Percentiles rank a stretch among this genome's conserved stretches.
These are phyloP conservation scores for Acrossocheilus wenchowensis DNA, from an alignment of 2,797 vertebrate genomes.

Conservation along the genomic window DNA sequence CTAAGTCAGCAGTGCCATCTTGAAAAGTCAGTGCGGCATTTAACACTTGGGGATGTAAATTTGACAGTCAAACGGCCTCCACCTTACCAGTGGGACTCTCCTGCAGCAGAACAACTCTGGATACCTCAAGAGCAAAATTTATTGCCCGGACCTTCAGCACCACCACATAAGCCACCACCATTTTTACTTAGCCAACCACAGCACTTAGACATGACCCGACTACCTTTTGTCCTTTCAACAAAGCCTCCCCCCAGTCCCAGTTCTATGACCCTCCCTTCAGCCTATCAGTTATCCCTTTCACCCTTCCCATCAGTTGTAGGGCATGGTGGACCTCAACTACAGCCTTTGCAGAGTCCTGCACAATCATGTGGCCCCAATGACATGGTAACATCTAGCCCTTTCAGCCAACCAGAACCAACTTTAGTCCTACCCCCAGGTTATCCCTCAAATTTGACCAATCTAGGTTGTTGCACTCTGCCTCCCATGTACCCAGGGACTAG, in stretches of 20 bases:
- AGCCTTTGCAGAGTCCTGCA: conserved; percentile 82
- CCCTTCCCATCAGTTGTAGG: conserved; percentile 85
- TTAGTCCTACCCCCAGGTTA: conserved; percentile 89
- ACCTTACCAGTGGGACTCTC: conserved; percentile 95
- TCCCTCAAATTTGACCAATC: conserved; percentile 85
- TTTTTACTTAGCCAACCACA: conserved; percentile 89
- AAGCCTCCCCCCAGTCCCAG: conserved; percentile 90
- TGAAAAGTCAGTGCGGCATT: conserved; percentile 81
- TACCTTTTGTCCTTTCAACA: conserved; percentile 91
- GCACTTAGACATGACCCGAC: conserved; percentile 91
- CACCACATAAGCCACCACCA: conserved; percentile 87
- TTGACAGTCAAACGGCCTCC: conserved; percentile 89
- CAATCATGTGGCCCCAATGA: conserved; percentile 91
- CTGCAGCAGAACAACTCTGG: conserved; percentile 96
- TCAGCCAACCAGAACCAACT: conserved; percentile 88
- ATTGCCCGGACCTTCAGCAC: conserved; percentile 78
- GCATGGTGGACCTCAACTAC: conserved; percentile 81
- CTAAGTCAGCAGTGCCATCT: conserved; percentile 80
- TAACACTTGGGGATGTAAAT: conserved; percentile 82
- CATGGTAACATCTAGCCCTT: conserved; percentile 84
- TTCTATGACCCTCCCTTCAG: conserved; percentile 84
- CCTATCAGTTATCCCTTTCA: conserved; percentile 87
- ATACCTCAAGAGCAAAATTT: conserved; percentile 94
- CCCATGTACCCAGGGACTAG: conserved; percentile 92
- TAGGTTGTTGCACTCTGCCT: conserved; percentile 92